Percentiles rank a stretch among this genome's conserved stretches.
phyloP scores from a whole-genome alignment of 2,113 vertebrate species.

The Indicator indicator region DNA sequence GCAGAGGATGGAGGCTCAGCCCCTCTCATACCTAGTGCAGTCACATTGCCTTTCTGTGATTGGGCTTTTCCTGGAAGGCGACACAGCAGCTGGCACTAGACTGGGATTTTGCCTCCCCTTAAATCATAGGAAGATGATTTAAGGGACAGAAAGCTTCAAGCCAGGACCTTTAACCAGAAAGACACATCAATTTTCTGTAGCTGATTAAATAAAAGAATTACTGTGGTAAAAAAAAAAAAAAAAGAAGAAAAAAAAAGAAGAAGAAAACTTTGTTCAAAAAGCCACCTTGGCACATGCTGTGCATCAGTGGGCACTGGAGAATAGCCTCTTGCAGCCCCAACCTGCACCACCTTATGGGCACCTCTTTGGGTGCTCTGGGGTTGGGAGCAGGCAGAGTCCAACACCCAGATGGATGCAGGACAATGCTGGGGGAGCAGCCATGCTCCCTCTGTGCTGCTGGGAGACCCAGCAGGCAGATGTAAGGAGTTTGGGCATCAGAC shows the following conservation, averaged over 20 bases:
- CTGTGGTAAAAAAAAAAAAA: neutral
- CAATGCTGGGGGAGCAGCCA: neutral
- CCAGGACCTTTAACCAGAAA: conserved; percentile 37
- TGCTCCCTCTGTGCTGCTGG: accelerated
- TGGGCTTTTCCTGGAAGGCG: neutral
- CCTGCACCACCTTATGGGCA: accelerated
- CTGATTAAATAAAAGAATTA: conserved; percentile 33
- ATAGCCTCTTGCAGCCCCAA: neutral
- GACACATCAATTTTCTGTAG: conserved; percentile 51
- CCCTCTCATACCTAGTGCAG: neutral
- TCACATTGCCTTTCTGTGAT: accelerated
- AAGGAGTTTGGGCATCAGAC: neutral
- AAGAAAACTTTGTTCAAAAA: neutral
- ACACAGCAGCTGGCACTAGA: neutral
- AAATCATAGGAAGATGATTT: conserved; percentile 28
- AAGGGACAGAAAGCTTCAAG: conserved; percentile 30
- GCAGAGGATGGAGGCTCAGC: neutral
- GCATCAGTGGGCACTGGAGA: neutral
- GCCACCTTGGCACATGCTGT: neutral
- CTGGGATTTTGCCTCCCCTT: neutral
- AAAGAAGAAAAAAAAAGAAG: neutral
- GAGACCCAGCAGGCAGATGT: accelerated
- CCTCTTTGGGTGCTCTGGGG: neutral
- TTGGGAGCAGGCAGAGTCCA: neutral
- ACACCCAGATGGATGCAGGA: no score